Conservation (phyloP, 2,888 invertebrate genomes). For the Morpho deidamia region DNA sequence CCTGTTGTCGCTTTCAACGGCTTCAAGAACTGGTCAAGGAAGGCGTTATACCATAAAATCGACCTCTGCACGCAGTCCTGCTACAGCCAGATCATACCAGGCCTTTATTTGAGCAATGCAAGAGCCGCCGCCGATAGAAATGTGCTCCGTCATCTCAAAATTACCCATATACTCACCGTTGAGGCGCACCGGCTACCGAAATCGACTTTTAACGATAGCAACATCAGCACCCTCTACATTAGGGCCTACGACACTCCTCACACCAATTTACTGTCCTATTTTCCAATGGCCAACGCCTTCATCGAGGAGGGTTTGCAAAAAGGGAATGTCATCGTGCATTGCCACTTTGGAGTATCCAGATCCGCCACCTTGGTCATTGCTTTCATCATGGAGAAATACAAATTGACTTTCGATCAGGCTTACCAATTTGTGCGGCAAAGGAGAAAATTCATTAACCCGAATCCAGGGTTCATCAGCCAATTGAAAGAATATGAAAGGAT, state of each 20-base stretch:
- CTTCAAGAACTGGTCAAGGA: constrained; percentile 57
- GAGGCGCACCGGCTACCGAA: constrained; percentile 60
- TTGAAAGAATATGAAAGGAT: constrained; percentile 81
- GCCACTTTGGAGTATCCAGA: constrained; percentile 96
- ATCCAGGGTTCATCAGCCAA: constrained; percentile 96
- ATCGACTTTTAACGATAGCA: constrained; percentile 48
- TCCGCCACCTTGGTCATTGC: constrained; percentile 97
- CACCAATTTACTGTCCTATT: constrained; percentile 65
- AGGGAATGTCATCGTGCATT: constrained; percentile 90
- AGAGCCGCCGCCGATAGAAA: constrained; percentile 54
- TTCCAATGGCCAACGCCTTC: constrained; percentile 69
- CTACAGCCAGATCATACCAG: constrained; percentile 57
- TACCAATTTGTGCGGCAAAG: constrained; percentile 91
- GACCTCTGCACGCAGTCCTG: constrained; percentile 66
- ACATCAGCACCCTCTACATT: constrained; percentile 65
- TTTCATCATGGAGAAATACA: constrained; percentile 94
- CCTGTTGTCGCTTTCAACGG: constrained; percentile 53
- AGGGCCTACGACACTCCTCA: constrained; percentile 67
- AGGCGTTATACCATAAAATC: constrained; percentile 52
- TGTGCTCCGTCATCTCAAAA: constrained; percentile 56
- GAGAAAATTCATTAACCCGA: constrained; percentile 94
- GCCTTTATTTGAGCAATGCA: constrained; percentile 68
- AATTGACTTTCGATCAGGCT: constrained; percentile 90
- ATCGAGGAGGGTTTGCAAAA: constrained; percentile 80
- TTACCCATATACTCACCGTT: constrained; percentile 71